Base-by-base conservation (phyloP, 2,888 invertebrate genomes). In the Torymus tubicola region DNA sequence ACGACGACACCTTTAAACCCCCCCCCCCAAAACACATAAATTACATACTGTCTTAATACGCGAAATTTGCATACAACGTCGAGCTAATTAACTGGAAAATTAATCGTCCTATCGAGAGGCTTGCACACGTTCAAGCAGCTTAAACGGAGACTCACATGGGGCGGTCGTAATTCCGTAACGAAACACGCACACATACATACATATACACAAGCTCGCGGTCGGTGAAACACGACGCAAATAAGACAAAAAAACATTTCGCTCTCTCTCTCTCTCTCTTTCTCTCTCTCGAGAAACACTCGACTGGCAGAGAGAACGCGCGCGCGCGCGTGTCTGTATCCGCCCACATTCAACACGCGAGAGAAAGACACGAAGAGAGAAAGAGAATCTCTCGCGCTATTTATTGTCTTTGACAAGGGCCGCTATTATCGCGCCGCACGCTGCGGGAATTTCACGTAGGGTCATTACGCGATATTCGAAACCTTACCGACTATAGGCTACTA, bases 351-450 rank as follows among this genome's bases (percentile, higher is more conserved):
- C 76, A 70, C 68, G 71, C 69, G 42, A 60, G 42, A 60, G 52
- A 61, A 58, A 16, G 50, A 52, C 21, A 24, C 60, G 8, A 61
- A 13, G 55, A 58, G 71, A 63, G 14, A 24, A 63, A 71, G 61
- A 78, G 63, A n/a, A n/a, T n/a, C n/a, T 71, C 74, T 69, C 72
- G 67, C 68, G 77, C 73, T 77, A 81, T 81, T 81, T 81, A 81
- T 78, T 75, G 78, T 71, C 81, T 78, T 75, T 78, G 81, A 70
- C 71, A 71, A 71, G 75, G 24, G 63, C 58, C 52, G 67, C 78
- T 72, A 78, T 73, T 81, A 81, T 77, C 68, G 63, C 63, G 53
- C 21, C 12, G 12, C 58, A 14, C 12, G 18, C 11, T 24, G 2
- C 52, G 72, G 5, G 70, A 12, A 77, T 18, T 78, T 21, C 55